phyloP scores from a whole-genome alignment of 2,888 invertebrate genomes.

The Endotricha flammealis region DNA sequence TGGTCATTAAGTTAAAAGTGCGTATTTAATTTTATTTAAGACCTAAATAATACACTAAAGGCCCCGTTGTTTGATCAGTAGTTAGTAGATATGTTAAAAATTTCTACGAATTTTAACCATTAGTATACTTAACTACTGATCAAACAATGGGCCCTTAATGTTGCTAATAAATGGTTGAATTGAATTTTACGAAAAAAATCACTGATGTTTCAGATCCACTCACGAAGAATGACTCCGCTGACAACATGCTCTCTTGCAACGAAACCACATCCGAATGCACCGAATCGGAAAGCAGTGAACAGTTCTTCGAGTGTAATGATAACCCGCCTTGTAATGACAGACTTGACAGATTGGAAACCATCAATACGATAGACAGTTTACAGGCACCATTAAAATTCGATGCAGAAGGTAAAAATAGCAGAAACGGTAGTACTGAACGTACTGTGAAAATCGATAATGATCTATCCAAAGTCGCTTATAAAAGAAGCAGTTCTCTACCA shows the following conservation, averaged over 20 bases:
- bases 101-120: too few species aligned
- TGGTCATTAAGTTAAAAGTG: too few species aligned
- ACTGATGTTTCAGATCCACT: constrained; percentile 51
- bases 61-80: too few species aligned
- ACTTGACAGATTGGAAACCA: constrained; percentile 52
- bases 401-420: constrained; percentile 44
- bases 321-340: constrained; percentile 51
- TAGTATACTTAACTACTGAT: too few species aligned
- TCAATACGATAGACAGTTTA: constrained; percentile 40
- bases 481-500: constrained; percentile 65
- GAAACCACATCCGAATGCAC: constrained; percentile 75
- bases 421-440: constrained; percentile 30
- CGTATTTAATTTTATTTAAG: too few species aligned
- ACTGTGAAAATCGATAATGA: constrained; percentile 52
- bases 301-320: constrained; percentile 69
- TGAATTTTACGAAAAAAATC: constrained; percentile 13
- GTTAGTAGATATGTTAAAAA: too few species aligned
- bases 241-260: constrained; percentile 70
- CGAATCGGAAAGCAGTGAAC: constrained; percentile 73
- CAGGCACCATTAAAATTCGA: constrained; percentile 46
- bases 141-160: too few species aligned
- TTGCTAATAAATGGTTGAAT: too few species aligned
- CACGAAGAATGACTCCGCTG: constrained; percentile 68
- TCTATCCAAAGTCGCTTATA: constrained; percentile 61
- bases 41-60: too few species aligned